Conservation (phyloP, 1,140 invertebrate species). For the Pseudomyrmex pallidus region DNA sequence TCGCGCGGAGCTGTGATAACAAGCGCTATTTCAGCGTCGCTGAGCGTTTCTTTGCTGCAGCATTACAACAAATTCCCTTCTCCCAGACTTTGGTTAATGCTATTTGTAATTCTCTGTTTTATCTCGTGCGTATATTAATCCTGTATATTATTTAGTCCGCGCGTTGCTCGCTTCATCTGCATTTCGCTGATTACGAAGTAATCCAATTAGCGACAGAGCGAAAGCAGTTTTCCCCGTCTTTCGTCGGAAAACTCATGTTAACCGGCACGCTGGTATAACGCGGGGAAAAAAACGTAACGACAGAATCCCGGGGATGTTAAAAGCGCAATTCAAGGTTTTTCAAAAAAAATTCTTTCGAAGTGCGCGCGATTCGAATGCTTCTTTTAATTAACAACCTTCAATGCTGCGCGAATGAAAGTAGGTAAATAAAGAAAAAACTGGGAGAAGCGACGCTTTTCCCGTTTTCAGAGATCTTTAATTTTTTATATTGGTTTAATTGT, state of each 20-base stretch:
- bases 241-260: neutral
- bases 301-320: neutral
- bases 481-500: slow-evolving; percentile 14
- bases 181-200: slow-evolving; percentile 48
- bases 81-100: too few relatives aligned
- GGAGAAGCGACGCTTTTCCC: neutral
- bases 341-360: neutral
- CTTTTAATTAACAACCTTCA: neutral
- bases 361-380: neutral
- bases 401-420: neutral
- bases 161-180: slow-evolving; percentile 2
- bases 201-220: slow-evolving; percentile 40
- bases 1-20: neutral
- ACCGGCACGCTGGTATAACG: neutral
- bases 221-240: slow-evolving; percentile 9
- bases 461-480: too few relatives aligned
- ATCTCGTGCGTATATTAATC: neutral
- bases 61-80: slow-evolving; percentile 8
- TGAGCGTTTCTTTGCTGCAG: neutral
- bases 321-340: neutral
- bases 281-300: neutral
- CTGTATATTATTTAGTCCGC: neutral
- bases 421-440: neutral
- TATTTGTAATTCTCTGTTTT: slow-evolving; percentile 5
- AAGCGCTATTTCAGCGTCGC: neutral